phyloP scores from a whole-genome alignment of 53 echinoderm and acorn worm species.

The Patiria pectinifera region DNA sequence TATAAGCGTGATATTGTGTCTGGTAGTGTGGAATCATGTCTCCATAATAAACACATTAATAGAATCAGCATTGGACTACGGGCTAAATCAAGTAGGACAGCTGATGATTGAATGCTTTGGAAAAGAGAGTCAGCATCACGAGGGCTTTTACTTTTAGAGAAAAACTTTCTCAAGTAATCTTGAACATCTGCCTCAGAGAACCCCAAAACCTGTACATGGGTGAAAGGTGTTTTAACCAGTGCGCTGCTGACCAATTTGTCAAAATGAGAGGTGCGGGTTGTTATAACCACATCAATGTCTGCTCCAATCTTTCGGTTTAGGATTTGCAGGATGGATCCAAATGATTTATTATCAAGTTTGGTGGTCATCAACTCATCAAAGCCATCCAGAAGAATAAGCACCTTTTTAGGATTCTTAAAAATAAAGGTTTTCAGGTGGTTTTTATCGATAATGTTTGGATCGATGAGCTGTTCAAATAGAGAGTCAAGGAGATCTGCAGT shows the following conservation, averaged over 20 bases:
- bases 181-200: slow-evolving; percentile 8
- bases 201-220: slow-evolving; percentile 10
- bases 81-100: slow-evolving; percentile 2
- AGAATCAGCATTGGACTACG: slow-evolving; percentile 39
- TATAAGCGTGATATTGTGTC: slow-evolving; percentile 28
- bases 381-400: slow-evolving; percentile 56
- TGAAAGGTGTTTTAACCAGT: neutral
- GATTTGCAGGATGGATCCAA: slow-evolving; percentile 30
- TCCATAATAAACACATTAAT: slow-evolving; percentile 49
- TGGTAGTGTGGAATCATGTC: neutral
- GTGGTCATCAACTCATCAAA: slow-evolving; percentile 47
- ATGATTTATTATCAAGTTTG: neutral
- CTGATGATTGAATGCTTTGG: neutral
- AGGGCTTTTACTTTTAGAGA: neutral
- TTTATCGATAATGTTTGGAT: neutral
- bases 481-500: slow-evolving; percentile 11
- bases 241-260: neutral
- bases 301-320: neutral
- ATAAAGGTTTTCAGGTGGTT: slow-evolving; percentile 23
- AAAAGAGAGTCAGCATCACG: neutral
- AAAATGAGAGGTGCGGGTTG: slow-evolving; percentile 46
- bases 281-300: slow-evolving; percentile 3
- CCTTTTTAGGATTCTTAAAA: neutral
- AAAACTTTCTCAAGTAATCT: slow-evolving; percentile 21
- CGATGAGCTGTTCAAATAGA: slow-evolving; percentile 32